phyloP scores from a whole-genome alignment of 2,888 invertebrate species.

The Drosophila tripunctata region DNA sequence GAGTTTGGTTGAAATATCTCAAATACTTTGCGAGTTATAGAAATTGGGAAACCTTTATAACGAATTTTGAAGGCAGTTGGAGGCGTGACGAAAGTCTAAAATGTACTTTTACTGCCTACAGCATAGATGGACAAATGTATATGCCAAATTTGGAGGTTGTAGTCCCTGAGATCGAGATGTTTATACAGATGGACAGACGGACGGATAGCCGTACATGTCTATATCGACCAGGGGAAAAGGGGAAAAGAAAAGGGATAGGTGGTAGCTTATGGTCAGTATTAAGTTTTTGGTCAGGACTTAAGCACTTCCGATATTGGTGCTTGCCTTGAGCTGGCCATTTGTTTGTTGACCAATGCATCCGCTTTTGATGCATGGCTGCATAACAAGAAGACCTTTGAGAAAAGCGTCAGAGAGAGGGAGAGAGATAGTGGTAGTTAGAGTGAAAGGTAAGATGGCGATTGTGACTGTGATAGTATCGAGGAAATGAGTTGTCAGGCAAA shows the following conservation, averaged over 20 bases:
- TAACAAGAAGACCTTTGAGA: constrained; percentile 3
- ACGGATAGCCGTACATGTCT: no score
- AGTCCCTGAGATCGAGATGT: no score
- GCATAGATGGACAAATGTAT: no score
- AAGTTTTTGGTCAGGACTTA: constrained; percentile 13
- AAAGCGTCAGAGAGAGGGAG: neutral
- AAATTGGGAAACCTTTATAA: no score
- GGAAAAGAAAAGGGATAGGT: no score
- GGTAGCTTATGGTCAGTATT: constrained; percentile 14
- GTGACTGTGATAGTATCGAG: constrained; percentile 17
- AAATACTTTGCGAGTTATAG: no score
- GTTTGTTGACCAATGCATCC: constrained; percentile 7
- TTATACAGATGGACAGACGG: neutral
- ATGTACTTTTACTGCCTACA: no score
- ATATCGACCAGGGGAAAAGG: no score
- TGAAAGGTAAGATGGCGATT: neutral
- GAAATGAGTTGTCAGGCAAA: constrained; percentile 65
- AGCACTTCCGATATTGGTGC: constrained; percentile 24
- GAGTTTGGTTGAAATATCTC: no score
- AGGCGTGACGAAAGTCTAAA: no score
- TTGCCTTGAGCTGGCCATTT: neutral
- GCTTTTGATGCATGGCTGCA: constrained; percentile 34
- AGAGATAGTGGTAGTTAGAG: neutral
- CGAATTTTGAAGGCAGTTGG: no score
- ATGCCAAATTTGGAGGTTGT: no score